phyloP scores from a whole-genome alignment of 2,888 invertebrate genomes.

The Spodoptera littoralis region DNA sequence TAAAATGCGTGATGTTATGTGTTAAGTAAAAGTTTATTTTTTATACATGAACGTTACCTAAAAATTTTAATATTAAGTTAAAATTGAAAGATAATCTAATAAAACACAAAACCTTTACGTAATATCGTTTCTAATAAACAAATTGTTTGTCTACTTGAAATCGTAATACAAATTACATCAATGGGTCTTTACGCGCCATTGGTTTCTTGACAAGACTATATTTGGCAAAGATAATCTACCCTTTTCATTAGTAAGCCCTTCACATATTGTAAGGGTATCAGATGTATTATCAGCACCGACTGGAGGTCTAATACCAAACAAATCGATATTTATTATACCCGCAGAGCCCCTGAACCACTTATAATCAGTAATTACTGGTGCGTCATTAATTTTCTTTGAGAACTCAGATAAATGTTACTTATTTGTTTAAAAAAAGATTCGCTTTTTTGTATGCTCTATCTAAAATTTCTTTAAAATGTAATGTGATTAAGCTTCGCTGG shows the following conservation, averaged over 20 bases:
- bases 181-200: conserved; percentile 28
- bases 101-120: too few relatives aligned
- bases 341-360: conserved; percentile 34
- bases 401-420: conserved; percentile 18
- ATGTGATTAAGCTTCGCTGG: too few relatives aligned
- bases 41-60: too few relatives aligned
- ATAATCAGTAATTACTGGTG: conserved; percentile 38
- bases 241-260: conserved; percentile 51
- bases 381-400: conserved; percentile 35
- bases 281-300: conserved; percentile 44
- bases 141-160: conserved; percentile 5
- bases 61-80: too few relatives aligned
- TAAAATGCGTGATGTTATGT: too few relatives aligned
- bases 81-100: too few relatives aligned
- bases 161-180: conserved; percentile 7
- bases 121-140: not conserved
- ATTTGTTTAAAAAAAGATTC: conserved; percentile 7
- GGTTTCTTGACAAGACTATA: conserved; percentile 37
- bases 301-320: conserved; percentile 44
- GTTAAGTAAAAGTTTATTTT: too few relatives aligned
- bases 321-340: conserved; percentile 53
- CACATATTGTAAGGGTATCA: conserved; percentile 54
- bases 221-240: conserved; percentile 46
- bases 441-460: too few relatives aligned
- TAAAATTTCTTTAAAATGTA: too few relatives aligned